A percentile compares a stretch with the other conserved stretches of the same genome.
Evolutionary conservation across 2,888 invertebrate genomes (phyloP).

Genomic region (Drosophila picticornis): DNA sequence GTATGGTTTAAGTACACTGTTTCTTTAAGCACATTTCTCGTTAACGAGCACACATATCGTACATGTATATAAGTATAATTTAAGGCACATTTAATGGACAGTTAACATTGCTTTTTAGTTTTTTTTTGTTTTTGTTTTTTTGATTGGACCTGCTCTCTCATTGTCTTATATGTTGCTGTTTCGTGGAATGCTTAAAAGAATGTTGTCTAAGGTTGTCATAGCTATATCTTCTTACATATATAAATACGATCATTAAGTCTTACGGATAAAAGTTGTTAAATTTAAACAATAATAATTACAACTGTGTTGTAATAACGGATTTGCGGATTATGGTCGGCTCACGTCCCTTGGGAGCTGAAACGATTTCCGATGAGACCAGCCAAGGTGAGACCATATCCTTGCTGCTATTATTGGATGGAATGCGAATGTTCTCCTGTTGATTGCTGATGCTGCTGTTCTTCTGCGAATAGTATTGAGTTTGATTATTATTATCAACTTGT

Average conservation of each 20-base stretch:
- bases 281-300: constrained; percentile 86
- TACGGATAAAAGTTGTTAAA: constrained; percentile 50
- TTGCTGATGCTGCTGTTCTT: constrained; percentile 68
- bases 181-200: constrained; percentile 70
- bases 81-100: constrained; percentile 79
- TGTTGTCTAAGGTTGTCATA: constrained; percentile 71
- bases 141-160: constrained; percentile 79
- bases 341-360: constrained; percentile 88
- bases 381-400: constrained; percentile 91
- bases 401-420: constrained; percentile 82
- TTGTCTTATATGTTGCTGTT: constrained; percentile 58
- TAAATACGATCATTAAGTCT: constrained; percentile 75
- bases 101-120: constrained; percentile 47
- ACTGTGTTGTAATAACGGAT: constrained; percentile 94
- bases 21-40: constrained; percentile 50
- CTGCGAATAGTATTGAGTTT: constrained; percentile 69
- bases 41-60: constrained; percentile 30
- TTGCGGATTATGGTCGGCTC: constrained; percentile 92
- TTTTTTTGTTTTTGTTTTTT: constrained; percentile 33
- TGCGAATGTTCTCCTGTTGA: constrained; percentile 84
- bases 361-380: constrained; percentile 91
- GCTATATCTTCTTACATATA: constrained; percentile 59
- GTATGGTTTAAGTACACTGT: constrained; percentile 62
- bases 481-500: background rate
- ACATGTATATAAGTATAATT: constrained; percentile 58